Evolutionary conservation across 2,888 invertebrate genomes (phyloP), one percentile per base, ranked within the genome.

Genomic region (Antheraea yamamai): DNA sequence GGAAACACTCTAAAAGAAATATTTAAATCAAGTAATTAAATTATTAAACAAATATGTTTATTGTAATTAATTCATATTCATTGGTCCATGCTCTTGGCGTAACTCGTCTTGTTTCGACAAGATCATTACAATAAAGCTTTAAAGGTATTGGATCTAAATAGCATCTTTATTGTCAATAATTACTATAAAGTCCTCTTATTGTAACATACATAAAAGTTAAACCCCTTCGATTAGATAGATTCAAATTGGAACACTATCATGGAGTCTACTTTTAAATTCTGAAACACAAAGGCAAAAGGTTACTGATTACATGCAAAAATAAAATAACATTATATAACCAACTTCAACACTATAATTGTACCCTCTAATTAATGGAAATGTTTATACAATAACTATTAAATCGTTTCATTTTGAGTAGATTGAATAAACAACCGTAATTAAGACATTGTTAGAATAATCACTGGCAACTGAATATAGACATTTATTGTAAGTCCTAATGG

Each of bases 1-100:
- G 87, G 87, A 52, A 85, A 83, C 61, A 87, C 78, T 61, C 88
- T 88, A 79, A 51, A 77, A 81, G 14, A 73, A 20, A 58, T 35
- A 35, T 35, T 35, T 4, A 39, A 61, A 20, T 55, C 10, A 35
- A 73, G n/a, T n/a, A n/a, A 35, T 58, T 12, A 35, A 23, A 0
- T 73, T 64, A 8, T 61, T 1, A 14, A 4, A 2, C 0, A 16
- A 55, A 72, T 52, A 6, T 55, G 18, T 18, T 55, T 6, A 18
- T 18, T 6, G 18, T 55, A 3, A 18, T 20, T 4, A 18, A 18
- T 55, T 55, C 52, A 4, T 55, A 6, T 55, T 55, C 16, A 18
- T 12, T 10, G 2, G 1, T 12, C 12, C 47, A 47, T 47, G 12
- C 12, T 47, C 47, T 47, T 47, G 12, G 12, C 0, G 8, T 47